A percentile compares a stretch with the other conserved stretches of the same genome.
Evolutionary conservation across 1,140 invertebrate genomes (phyloP).

Genomic region (Protaetia brevitarsis): DNA sequence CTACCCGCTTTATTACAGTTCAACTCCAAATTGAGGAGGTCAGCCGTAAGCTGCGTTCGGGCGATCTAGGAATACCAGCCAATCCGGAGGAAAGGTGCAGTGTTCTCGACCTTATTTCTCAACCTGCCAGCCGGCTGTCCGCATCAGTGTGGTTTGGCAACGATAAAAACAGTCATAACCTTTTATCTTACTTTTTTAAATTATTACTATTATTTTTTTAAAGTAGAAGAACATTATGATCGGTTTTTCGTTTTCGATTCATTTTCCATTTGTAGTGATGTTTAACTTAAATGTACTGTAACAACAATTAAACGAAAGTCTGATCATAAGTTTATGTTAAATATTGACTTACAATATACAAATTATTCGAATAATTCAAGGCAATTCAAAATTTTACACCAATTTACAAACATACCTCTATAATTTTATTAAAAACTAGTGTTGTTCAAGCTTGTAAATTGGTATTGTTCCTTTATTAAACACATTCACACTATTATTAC

Average conservation of each 20-base stretch:
- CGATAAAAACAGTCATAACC: conserved; percentile 33
- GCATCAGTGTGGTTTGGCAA: conserved; percentile 41
- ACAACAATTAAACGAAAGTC: no score
- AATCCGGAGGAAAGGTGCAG: conserved; percentile 96
- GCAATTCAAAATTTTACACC: neutral
- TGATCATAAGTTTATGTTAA: no score
- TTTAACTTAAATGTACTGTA: no score
- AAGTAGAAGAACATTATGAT: neutral
- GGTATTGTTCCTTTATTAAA: neutral
- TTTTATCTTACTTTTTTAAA: conserved; percentile 27
- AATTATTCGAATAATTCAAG: no score
- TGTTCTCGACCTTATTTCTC: neutral
- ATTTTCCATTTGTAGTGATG: no score
- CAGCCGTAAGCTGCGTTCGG: conserved; percentile 92
- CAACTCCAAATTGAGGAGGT: conserved; percentile 99
- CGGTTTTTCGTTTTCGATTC: neutral
- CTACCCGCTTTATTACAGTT: conserved; percentile 93
- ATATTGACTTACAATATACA: no score
- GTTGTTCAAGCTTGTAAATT: no score
- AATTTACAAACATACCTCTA: no score
- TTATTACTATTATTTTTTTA: neutral
- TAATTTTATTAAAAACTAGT: no score
- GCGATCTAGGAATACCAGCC: conserved; percentile 94
- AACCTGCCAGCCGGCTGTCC: conserved; percentile 24
- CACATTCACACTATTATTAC: neutral